Base-by-base conservation (phyloP, 2,797 vertebrate genomes). In the Aselliscus stoliczkanus region DNA sequence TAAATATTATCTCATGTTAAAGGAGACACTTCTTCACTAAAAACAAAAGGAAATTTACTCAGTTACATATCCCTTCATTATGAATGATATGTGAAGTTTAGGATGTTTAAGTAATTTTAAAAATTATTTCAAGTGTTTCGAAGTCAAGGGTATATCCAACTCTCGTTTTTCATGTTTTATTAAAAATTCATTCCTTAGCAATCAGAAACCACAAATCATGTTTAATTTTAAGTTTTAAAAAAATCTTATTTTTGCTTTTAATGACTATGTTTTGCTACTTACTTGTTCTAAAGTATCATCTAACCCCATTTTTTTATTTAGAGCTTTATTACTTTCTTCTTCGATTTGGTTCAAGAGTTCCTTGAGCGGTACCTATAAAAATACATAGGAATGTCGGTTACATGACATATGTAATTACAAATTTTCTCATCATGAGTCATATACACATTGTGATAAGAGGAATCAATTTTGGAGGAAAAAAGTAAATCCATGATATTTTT, bases 241-340 rank as follows among this genome's bases (percentile, higher is more conserved):
- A 82, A 77, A 84, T 37, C 29, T 89, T 65, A 65, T 25, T 67
- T 93, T 91, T 84, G 39, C 52, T 90, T 81, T 90, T 88, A 95
- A 79, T 69, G 31, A 92, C 2, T 67, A 44, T 90, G 21, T 67
- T 93, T 95, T 12, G n/a, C 85, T 62, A 97, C 98, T 97, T 90
- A 99, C 99, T 98, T 99, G 99, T 98, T 99, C 99, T 83, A 98
- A 97, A 65, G 99, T 98, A 91, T 99, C 99, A 75, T 99, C 99
- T 96, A 99, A 97, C 80, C 98, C 98, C 92, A 99, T 98, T 93
- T 99, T 99, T 92, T 96, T 97, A 97, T 99, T 99, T 87, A 98
- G 94, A 89, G 98, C 93, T 90, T 98, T 98, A 94, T 98, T 98
- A 96, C 98, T 99, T 97, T 99, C 99, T 91, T 99, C 99, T 97